phyloP scores from a whole-genome alignment of 2,113 vertebrate species.

The Puma concolor region DNA sequence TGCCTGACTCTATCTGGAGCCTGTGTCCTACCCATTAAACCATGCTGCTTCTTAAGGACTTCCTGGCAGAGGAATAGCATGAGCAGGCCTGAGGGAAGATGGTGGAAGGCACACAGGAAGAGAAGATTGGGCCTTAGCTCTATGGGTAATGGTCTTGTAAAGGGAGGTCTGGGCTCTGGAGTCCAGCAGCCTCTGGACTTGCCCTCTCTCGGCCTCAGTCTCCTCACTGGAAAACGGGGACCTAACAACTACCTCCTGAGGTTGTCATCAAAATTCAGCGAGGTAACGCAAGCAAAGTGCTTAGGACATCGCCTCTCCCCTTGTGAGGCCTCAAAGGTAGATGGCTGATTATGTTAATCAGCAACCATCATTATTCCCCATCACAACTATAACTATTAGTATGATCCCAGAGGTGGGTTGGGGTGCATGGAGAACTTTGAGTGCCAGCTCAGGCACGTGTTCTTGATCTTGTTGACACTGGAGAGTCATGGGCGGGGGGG shows the following conservation, averaged over 20 bases:
- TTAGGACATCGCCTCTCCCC: rapidly evolving
- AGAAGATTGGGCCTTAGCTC: not conserved
- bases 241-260: not conserved
- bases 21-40: rapidly evolving
- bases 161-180: not conserved
- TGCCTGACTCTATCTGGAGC: not conserved
- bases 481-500: not conserved
- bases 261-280: not conserved
- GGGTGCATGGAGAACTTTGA: rapidly evolving
- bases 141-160: not conserved
- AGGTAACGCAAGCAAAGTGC: not conserved
- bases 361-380: not conserved
- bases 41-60: not conserved
- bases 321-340: not conserved
- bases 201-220: not conserved
- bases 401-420: not conserved
- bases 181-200: not conserved
- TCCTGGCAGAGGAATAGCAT: not conserved
- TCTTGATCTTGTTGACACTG: not conserved
- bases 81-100: rapidly evolving
- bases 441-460: rapidly evolving
- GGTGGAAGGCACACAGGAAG: rapidly evolving
- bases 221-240: not conserved
- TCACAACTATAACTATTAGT: not conserved
- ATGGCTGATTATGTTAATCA: not conserved